phyloP scores from a whole-genome alignment of 2,888 invertebrate genomes.

The Yponomeuta cagnagella region DNA sequence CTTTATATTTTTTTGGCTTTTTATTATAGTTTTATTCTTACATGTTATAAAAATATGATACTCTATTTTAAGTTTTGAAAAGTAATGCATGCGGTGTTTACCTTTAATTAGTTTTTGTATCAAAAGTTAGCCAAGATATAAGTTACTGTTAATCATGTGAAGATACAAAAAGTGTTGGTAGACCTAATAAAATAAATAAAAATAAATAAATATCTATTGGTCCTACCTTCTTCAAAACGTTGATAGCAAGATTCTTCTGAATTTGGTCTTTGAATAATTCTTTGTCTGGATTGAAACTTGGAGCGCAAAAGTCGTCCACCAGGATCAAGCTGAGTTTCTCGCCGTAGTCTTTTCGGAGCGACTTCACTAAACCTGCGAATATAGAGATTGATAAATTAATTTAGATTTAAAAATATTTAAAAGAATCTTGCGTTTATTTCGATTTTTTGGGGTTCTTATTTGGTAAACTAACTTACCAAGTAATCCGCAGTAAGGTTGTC shows the following conservation, averaged over 20 bases:
- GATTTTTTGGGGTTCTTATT: no score
- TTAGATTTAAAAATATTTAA: background rate
- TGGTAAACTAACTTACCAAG: slow-evolving; percentile 30
- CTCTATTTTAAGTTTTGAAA: no score
- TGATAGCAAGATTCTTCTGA: slow-evolving; percentile 78
- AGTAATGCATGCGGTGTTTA: no score
- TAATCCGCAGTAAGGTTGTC: slow-evolving; percentile 40
- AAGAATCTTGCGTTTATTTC: background rate
- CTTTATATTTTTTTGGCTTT: background rate
- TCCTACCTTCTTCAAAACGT: slow-evolving; percentile 66
- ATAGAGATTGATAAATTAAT: background rate
- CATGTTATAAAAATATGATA: no score
- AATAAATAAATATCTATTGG: no score
- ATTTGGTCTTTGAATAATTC: slow-evolving; percentile 69
- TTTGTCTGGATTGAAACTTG: slow-evolving; percentile 62
- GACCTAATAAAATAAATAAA: no score
- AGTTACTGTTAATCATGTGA: no score
- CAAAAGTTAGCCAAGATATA: no score
- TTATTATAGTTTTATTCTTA: no score
- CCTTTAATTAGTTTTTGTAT: no score
- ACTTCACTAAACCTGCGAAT: slow-evolving; percentile 79
- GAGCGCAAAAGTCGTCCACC: slow-evolving; percentile 61
- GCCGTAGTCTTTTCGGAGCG: slow-evolving; percentile 77
- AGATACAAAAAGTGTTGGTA: no score
- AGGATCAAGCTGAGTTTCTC: slow-evolving; percentile 62